Evolutionary conservation across 2,113 vertebrate genomes (phyloP), one percentile per base, ranked within the genome.

Genomic region (Platichthys flesus): DNA sequence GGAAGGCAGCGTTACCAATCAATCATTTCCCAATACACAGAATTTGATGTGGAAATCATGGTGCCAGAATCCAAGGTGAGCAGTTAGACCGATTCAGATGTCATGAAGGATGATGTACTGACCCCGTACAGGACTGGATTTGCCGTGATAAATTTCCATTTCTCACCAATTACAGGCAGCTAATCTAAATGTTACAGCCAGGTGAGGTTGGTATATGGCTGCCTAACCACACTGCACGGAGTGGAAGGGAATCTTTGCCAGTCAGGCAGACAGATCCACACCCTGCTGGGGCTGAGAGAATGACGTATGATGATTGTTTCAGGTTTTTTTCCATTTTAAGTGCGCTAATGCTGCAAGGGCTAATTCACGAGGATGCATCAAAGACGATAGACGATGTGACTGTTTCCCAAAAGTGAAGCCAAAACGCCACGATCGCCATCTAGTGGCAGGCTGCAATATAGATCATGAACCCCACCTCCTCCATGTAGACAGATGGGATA

Each of bases 151-250:
- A 75, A 79, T 63, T 52, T 21, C 5, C 5, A 18, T 61, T 18
- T 66, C 7, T 47, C 0, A n/a, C 54, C 71, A 69, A 58, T 82
- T 76, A 83, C 58, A 67, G 78, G 66, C 20, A 24, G 40, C 69
- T 83, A 86, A 86, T 86, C 80, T 86, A 77, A 83, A 80, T 23
- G 84, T 63, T 79, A 57, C 84, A 86, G 84, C 79, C 76, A 74
- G 76, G 67, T 71, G 81, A 74, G 65, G 61, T 21, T 62, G 73
- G 73, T 73, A 70, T 24, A 57, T 9, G 35, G 45, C 47, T 9
- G 21, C 59, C 0, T 9, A 55, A 23, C 16, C 21, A 49, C 69
- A 52, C 28, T 2, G 18, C 63, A 21, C 0, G 0, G 69, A 24
- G 37, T 1, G 52, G 59, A 26, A 5, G 61, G 20, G 40, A 16